A percentile compares a stretch with the other conserved stretches of the same genome.
These are phyloP conservation scores for Oophaga pumilio DNA, from an alignment of 2,113 vertebrate species.

Conservation along the genomic window DNA sequence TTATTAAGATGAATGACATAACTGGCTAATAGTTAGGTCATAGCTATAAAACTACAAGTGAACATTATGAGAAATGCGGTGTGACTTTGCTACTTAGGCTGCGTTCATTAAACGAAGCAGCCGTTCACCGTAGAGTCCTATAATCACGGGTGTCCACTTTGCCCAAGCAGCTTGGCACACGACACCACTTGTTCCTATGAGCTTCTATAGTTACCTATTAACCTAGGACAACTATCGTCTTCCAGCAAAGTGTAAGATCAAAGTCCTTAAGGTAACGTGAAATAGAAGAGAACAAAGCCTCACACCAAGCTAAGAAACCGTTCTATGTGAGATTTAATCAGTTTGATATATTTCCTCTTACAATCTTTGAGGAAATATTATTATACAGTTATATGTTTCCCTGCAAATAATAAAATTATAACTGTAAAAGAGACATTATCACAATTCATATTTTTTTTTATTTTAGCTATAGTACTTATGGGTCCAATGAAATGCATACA, in stretches of 20 bases:
- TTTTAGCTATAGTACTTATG: no score
- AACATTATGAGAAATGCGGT: not conserved
- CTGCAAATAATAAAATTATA: not conserved
- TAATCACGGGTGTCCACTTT: constrained; percentile 5
- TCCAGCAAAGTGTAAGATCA: constrained; percentile 37
- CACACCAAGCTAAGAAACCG: not conserved
- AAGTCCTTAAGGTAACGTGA: constrained; percentile 14
- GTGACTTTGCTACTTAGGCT: not conserved
- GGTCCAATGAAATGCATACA: no score
- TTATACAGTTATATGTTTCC: not conserved
- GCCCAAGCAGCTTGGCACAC: not conserved
- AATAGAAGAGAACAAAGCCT: not conserved
- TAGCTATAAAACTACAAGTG: no score
- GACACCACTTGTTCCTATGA: not conserved
- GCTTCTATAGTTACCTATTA: constrained; percentile 37
- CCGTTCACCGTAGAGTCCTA: not conserved
- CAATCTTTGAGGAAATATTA: no score
- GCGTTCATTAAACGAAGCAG: not conserved
- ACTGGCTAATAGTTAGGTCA: no score
- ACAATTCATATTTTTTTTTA: no score
- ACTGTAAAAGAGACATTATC: not conserved
- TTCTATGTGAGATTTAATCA: not conserved
- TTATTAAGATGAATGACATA: no score
- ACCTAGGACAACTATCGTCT: not conserved
- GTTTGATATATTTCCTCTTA: not conserved